A percentile compares a stretch with the other conserved stretches of the same genome.
These are phyloP conservation scores for Uria aalge DNA, from an alignment of 2,113 vertebrate genomes.

Conservation along the genomic window DNA sequence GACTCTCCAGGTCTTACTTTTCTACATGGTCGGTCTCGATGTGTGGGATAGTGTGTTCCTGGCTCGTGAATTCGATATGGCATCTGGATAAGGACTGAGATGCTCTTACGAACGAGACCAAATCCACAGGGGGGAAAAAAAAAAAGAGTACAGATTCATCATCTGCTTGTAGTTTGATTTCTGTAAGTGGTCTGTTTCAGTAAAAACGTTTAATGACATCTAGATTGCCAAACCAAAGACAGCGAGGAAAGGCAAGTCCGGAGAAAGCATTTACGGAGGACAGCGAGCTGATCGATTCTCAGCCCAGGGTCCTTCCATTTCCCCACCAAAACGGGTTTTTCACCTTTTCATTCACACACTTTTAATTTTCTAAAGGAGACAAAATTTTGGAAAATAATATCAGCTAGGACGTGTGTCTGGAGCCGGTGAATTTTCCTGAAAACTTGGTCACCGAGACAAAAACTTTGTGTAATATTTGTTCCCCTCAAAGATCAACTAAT, in stretches of 20 bases:
- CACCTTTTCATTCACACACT: neutral
- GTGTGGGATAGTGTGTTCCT: neutral
- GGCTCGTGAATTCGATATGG: neutral
- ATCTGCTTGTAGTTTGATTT: neutral
- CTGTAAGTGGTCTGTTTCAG: neutral
- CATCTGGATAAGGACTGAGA: neutral
- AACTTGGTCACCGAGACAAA: neutral
- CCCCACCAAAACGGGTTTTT: neutral
- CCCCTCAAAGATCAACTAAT: neutral
- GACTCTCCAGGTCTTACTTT: neutral
- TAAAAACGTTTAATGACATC: neutral
- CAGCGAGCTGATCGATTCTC: rapidly evolving
- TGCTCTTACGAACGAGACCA: neutral
- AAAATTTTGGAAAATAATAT: neutral
- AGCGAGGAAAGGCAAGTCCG: neutral
- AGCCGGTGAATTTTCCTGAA: neutral
- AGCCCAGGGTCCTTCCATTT: neutral
- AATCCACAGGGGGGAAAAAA: neutral
- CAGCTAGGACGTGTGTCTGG: neutral
- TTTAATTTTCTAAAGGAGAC: neutral
- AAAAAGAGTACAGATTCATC: neutral
- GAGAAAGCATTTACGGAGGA: neutral
- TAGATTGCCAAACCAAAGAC: neutral
- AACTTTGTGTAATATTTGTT: neutral
- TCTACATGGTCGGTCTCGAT: neutral